phyloP scores from a whole-genome alignment of 2,888 invertebrate genomes.

The Nysson spinosus region DNA sequence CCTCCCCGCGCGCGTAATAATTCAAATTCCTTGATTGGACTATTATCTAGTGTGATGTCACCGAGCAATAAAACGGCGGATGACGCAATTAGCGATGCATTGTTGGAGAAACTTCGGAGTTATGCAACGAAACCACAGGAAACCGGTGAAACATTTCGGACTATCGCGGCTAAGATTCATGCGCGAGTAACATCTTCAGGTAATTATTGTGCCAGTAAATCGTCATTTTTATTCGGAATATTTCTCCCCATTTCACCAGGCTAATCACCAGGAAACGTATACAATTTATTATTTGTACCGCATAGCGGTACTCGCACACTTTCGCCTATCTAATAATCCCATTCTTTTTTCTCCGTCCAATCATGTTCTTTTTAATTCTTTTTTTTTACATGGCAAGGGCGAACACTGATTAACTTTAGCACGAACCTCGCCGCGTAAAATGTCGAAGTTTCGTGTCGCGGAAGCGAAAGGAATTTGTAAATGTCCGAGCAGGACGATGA shows the following conservation, averaged over 20 bases:
- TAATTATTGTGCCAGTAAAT: constrained; percentile 60
- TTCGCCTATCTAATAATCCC: neutral
- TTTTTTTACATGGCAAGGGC: neutral
- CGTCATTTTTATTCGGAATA: constrained; percentile 52
- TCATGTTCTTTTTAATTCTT: neutral
- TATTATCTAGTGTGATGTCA: constrained; percentile 66
- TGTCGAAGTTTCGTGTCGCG: neutral
- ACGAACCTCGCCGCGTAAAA: neutral
- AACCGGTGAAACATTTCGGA: constrained; percentile 69
- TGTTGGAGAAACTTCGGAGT: constrained; percentile 72
- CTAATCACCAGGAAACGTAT: constrained; percentile 53
- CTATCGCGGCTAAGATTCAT: constrained; percentile 72
- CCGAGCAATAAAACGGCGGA: constrained; percentile 68
- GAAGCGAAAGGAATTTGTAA: neutral
- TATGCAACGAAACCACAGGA: constrained; percentile 69
- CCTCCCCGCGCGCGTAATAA: constrained; percentile 14
- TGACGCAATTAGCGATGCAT: constrained; percentile 69
- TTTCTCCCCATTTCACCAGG: constrained; percentile 39
- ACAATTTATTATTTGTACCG: constrained; percentile 45
- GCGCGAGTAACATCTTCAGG: constrained; percentile 75
- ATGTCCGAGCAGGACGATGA: neutral
- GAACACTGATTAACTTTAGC: neutral
- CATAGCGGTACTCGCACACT: constrained; percentile 17
- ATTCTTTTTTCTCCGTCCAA: neutral
- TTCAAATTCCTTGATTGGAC: constrained; percentile 33